Base-by-base conservation (phyloP, 2,797 vertebrate genomes). In the Otus scops region DNA sequence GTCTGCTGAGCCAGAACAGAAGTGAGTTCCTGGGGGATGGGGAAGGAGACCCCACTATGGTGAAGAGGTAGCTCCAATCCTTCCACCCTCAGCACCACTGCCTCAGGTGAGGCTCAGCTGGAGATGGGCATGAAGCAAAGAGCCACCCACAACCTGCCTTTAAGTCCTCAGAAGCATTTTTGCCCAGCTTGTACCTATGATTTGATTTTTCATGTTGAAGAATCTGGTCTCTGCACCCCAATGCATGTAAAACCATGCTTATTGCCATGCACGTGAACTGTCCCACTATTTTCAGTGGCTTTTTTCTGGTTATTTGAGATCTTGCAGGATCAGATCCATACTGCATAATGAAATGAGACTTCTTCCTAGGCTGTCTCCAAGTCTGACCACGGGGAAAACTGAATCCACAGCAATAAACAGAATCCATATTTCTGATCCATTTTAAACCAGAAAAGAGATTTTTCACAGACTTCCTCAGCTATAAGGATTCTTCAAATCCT, bases 391-490 rank as follows among this genome's bases (percentile, higher is more conserved):
- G 2, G 3, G 71, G 81, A 79, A 91, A 89, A 91, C 54, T 26
- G 60, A 86, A 47, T 63, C 43, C 63, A 36, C 24, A 63, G 59
- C 71, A 93, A 80, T 87, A 93, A 91, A 51, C 27, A 85, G 63
- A 38, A 77, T 87, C 78, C 70, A 28, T 28, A 82, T 65, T 94
- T 91, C 83, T 56, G n/a, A 85, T 83, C 70, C 87, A n/a, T 82
- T 96, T 92, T 89, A 85, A 95, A 87, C 63, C 64, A 57, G 75
- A 87, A 56, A 91, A 76, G 63, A 86, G 64, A 51, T 87, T 93
- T 93, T 91, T 79, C 86, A 38, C 81, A 68, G 64, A 79, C 38
- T 70, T 85, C 48, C 28, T 74, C 68, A 63, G 77, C 56, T 92
- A 7, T 82, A 88, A 92, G 84, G 60, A 77, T 83, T 94, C 89